These are phyloP conservation scores for Paramormyrops kingsleyae DNA, from an alignment of 2,113 vertebrate genomes.

Conservation along the genomic window DNA sequence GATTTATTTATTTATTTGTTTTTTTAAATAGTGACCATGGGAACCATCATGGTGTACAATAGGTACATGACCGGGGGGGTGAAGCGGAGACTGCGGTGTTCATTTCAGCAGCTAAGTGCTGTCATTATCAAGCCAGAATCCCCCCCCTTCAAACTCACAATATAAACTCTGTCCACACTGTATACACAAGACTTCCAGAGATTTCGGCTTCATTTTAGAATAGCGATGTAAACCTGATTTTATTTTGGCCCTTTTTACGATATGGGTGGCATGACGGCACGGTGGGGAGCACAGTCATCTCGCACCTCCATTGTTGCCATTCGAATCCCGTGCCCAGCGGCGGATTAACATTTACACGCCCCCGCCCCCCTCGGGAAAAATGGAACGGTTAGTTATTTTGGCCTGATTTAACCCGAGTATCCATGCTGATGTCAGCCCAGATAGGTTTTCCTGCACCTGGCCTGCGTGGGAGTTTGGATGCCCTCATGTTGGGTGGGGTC, in stretches of 20 bases:
- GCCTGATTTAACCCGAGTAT: background rate
- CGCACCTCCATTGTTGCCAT: background rate
- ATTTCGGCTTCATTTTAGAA: background rate
- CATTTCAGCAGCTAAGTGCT: background rate
- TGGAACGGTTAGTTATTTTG: background rate
- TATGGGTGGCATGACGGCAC: background rate
- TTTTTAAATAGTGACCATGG: background rate
- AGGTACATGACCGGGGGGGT: background rate
- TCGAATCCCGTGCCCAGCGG: background rate
- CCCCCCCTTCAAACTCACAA: background rate
- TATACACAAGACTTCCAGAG: background rate
- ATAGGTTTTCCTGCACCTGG: background rate
- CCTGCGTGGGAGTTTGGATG: background rate
- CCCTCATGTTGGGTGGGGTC: background rate
- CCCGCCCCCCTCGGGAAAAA: background rate
- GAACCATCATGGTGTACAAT: background rate
- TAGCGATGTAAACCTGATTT: background rate
- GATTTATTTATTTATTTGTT: background rate
- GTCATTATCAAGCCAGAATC: background rate
- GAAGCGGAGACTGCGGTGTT: background rate
- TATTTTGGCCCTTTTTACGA: background rate
- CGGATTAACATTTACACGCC: background rate
- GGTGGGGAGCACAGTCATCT: background rate
- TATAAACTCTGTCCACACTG: background rate
- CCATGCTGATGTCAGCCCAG: background rate